Conservation (phyloP, 2,797 vertebrate genomes). For the Coranthus polyacanthus region DNA sequence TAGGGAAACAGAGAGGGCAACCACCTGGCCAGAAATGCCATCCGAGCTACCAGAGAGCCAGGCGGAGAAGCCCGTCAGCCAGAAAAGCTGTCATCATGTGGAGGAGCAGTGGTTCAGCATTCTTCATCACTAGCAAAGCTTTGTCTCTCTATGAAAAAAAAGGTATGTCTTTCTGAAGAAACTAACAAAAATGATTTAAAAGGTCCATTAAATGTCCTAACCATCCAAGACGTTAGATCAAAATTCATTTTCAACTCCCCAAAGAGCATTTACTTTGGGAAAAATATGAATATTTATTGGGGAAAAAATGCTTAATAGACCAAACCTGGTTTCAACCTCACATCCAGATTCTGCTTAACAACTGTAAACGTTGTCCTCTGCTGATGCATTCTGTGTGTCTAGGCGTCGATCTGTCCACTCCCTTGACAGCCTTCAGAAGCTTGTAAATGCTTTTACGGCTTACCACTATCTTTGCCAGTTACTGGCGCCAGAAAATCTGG, state of each 20-base stretch:
- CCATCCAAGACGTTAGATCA: neutral
- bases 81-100: constrained; percentile 27
- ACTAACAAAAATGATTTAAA: neutral
- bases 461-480: constrained; percentile 10
- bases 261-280: neutral
- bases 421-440: constrained; percentile 12
- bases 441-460: constrained; percentile 19
- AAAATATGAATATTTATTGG: neutral
- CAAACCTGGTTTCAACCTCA: constrained; percentile 12
- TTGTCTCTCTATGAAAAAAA: neutral
- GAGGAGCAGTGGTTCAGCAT: constrained; percentile 10
- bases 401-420: constrained; percentile 15
- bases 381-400: constrained; percentile 27
- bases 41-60: constrained; percentile 22
- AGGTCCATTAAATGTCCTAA: neutral
- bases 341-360: constrained; percentile 16
- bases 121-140: neutral
- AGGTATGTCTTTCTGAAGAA: neutral
- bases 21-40: constrained; percentile 53
- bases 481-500: constrained; percentile 4
- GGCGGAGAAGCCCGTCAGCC: too few relatives aligned
- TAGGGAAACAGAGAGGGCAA: constrained; percentile 35
- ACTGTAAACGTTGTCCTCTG: constrained; percentile 10
- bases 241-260: neutral
- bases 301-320: neutral